Evolutionary conservation across 2,888 invertebrate genomes (phyloP).

Genomic region (Elysia crispata): DNA sequence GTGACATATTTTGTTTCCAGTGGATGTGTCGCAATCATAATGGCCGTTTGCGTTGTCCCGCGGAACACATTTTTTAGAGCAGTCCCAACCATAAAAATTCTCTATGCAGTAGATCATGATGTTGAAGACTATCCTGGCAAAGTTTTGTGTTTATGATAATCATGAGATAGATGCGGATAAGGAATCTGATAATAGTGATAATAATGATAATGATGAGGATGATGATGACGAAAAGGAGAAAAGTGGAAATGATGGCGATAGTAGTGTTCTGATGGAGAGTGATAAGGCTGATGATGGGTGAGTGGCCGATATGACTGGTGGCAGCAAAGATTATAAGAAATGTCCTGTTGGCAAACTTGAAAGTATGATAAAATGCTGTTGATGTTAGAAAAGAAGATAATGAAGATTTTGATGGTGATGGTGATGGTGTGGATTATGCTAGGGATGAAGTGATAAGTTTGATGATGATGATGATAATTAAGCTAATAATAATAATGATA

Average conservation of each 20-base stretch:
- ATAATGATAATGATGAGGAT: no score
- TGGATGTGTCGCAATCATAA: conserved; percentile 26
- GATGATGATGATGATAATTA: background rate
- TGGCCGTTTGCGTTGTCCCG: conserved; percentile 13
- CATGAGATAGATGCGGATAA: no score
- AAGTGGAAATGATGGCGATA: no score
- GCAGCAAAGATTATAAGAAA: no score
- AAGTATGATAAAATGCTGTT: no score
- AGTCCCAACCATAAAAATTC: conserved; percentile 16
- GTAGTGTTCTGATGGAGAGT: no score
- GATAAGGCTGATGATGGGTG: no score
- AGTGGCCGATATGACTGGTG: no score
- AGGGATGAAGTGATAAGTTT: background rate
- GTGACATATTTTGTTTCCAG: conserved; percentile 27
- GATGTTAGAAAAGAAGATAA: background rate
- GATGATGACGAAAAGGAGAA: no score
- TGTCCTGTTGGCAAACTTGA: no score
- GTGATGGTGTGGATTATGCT: background rate
- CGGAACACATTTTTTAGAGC: background rate
- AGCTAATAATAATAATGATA: background rate
- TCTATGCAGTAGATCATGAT: conserved; percentile 34
- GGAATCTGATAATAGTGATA: no score
- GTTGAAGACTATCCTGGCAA: conserved; percentile 19
- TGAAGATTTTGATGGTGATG: conserved; percentile 2
- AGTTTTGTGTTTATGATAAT: no score